phyloP scores from a whole-genome alignment of 1,140 invertebrate genomes.

The Venturia canescens region DNA sequence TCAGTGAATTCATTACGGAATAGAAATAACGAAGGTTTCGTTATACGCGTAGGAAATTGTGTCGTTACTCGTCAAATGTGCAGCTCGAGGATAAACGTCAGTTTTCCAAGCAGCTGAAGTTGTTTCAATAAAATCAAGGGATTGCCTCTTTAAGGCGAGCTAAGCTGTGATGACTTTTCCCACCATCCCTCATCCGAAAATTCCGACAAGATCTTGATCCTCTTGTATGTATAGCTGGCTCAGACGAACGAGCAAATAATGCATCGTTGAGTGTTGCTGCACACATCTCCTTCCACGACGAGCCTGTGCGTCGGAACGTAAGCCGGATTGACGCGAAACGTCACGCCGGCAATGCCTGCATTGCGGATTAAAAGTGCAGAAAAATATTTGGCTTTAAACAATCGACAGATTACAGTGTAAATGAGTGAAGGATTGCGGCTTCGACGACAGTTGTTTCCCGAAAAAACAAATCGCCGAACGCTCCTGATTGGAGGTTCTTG shows the following conservation, averaged over 20 bases:
- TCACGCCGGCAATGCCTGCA: neutral
- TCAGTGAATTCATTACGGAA: no score
- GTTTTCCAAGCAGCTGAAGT: conserved; percentile 1
- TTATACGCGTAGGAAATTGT: neutral
- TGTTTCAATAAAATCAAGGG: neutral
- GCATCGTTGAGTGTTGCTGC: neutral
- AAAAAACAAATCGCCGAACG: no score
- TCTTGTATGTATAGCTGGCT: neutral
- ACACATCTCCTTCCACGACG: neutral
- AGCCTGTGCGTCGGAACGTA: neutral
- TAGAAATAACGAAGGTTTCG: neutral
- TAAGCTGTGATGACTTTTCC: neutral
- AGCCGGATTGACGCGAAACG: conserved; percentile 29
- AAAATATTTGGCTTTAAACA: conserved; percentile 33
- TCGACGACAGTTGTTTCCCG: no score
- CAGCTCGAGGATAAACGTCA: neutral
- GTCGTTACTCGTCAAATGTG: neutral
- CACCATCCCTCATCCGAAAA: neutral
- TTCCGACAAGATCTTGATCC: conserved; percentile 11
- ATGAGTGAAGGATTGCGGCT: neutral
- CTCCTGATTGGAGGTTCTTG: no score
- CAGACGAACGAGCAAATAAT: no score
- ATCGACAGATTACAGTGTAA: conserved; percentile 33
- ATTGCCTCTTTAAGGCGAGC: conserved; percentile 14
- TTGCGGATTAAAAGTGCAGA: neutral